Base-by-base conservation (phyloP, 1,140 invertebrate species). In the Latrodectus geometricus region DNA sequence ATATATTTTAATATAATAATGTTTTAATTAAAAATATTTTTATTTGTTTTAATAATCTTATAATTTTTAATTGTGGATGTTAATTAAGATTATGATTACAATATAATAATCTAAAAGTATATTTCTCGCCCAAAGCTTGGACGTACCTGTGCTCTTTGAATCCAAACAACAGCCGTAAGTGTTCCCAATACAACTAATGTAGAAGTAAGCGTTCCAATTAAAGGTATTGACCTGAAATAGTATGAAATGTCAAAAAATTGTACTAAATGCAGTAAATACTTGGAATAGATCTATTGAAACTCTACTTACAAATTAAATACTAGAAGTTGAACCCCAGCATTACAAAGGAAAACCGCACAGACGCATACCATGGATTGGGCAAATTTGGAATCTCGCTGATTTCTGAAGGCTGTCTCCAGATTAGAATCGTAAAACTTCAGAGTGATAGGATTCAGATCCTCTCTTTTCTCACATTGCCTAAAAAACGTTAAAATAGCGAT, bases 321-420 rank as follows among this genome's bases (percentile, higher is more conserved):
- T 79, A 96, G 91, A 35, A 95, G 91, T 91, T 97, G 96, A 89
- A 97, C 94, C 52, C 94, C 90, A 75, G 94, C 94, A 89, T 97
- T 94, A 65, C 94, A 93, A 0, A 94, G 74, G 91, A 97, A 97
- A 23, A 97, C 92, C 20, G 94, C 91, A 35, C 94, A 93, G 5
- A 96, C 94, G 89, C 94, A 95, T 2, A 94, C 92, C n/a, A 97
- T 93, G 91, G 97, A 96, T 90, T 94, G 95, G 86, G 94, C 94
- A 91, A 97, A 98, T 89, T 96, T 94, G n/a, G 93, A 92, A 90
- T 98, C 96, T 1, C 93, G 92, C 90, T 96, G 94, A 86, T 94
- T 93, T 23, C 94, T 92, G 90, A 96, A 98, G 89, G 95, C 94
- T 0, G 91, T 91, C 91, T 98, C 96, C 88, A 95, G 93, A 21